A percentile compares a stretch with the other conserved stretches of the same genome.
Evolutionary conservation across 2,113 vertebrate genomes (phyloP).

Genomic region (Odocoileus virginianus): DNA sequence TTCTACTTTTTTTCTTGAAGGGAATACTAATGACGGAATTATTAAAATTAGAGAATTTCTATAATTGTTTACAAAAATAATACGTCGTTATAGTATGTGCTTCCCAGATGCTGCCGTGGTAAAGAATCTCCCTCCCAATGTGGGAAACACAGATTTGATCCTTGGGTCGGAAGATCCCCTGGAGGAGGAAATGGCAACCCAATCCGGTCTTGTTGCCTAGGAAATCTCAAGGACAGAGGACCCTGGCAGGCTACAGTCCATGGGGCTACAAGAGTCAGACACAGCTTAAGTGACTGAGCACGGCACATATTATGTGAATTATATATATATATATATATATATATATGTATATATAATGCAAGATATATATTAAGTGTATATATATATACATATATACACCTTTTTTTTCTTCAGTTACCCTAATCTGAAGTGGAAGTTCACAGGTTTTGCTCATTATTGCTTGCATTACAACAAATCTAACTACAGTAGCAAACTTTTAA

Average conservation of each 20-base stretch:
- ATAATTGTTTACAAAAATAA: neutral
- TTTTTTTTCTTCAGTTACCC: neutral
- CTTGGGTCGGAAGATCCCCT: neutral
- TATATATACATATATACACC: neutral
- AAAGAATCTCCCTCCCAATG: neutral
- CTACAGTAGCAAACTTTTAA: neutral
- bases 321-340: neutral
- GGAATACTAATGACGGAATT: neutral
- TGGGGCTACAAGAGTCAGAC: fast-evolving
- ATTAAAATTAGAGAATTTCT: neutral
- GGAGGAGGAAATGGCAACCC: neutral
- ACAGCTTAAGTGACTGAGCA: neutral
- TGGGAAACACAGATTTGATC: neutral
- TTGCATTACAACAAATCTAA: neutral
- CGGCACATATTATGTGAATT: neutral
- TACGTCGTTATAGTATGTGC: neutral
- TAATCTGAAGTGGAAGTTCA: neutral
- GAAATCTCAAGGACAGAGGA: neutral
- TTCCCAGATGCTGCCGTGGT: neutral
- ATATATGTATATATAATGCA: neutral
- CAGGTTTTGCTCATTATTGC: neutral
- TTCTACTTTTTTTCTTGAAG: neutral
- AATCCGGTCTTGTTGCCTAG: neutral
- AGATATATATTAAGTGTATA: neutral
- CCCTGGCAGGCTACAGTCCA: neutral